Percentiles rank a stretch among this genome's conserved stretches.
Conservation (phyloP, 2,113 vertebrate species). For the Chaetorhynchus papuensis region DNA sequence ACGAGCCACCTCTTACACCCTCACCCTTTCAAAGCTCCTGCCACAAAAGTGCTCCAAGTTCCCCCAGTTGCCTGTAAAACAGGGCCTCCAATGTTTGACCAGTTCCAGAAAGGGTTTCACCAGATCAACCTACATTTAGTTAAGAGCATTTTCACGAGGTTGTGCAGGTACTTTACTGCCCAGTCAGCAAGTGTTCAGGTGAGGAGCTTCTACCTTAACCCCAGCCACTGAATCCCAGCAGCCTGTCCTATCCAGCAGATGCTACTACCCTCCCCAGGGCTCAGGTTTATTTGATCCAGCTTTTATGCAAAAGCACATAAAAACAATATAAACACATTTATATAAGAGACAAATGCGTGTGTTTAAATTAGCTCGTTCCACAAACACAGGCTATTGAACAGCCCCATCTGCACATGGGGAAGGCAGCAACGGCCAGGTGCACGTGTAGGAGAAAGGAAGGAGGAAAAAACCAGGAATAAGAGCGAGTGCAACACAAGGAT, state of each 20-base stretch:
- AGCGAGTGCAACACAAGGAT: not conserved
- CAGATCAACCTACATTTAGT: not conserved
- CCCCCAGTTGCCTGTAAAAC: not conserved
- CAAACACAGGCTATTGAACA: not conserved
- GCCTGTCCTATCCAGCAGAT: not conserved
- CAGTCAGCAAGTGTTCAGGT: not conserved
- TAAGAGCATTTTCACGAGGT: not conserved
- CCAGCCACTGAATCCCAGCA: not conserved
- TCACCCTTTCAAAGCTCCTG: not conserved
- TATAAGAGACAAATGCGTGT: not conserved
- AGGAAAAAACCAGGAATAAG: not conserved
- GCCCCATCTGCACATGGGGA: not conserved
- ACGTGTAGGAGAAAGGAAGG: fast-evolving
- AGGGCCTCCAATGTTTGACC: not conserved
- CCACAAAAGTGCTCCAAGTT: not conserved
- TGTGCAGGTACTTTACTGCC: not conserved
- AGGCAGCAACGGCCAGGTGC: not conserved
- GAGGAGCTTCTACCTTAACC: not conserved
- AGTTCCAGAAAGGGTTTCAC: not conserved
- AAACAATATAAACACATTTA: not conserved
- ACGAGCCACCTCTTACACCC: not conserved
- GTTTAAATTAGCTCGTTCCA: not conserved
- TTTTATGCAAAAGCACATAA: not conserved
- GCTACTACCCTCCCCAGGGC: not conserved
- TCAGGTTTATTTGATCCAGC: not conserved